Evolutionary conservation across 2,888 invertebrate species (phyloP).

Genomic region (Agonopterix subpropinquella): DNA sequence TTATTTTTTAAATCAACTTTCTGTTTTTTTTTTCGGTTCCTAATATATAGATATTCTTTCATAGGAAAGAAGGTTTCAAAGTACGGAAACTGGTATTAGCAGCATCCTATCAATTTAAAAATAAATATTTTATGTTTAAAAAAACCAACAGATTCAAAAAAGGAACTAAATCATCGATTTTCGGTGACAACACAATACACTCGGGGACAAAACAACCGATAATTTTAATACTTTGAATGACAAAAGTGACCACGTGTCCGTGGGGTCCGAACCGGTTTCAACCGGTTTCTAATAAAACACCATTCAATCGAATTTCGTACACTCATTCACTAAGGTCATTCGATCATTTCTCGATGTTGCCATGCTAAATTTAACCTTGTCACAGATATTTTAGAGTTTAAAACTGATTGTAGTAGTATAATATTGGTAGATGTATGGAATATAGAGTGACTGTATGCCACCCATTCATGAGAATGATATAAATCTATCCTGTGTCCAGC

Average conservation of each 20-base stretch:
- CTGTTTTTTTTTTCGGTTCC: too few species aligned
- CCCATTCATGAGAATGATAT: constrained; percentile 29
- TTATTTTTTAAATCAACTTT: too few species aligned
- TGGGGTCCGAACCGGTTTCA: constrained; percentile 54
- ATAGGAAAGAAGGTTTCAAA: too few species aligned
- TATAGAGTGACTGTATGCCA: constrained; percentile 22
- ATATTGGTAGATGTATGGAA: constrained; percentile 3
- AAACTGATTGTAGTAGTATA: background rate
- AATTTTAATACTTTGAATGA: constrained; percentile 61
- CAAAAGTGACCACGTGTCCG: constrained; percentile 69
- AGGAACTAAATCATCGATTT: constrained; percentile 23
- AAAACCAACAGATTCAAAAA: background rate
- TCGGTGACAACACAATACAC: constrained; percentile 25
- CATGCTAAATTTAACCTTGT: too few species aligned
- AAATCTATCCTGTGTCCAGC: constrained; percentile 48
- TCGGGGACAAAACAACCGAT: constrained; percentile 52
- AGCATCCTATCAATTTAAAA: background rate
- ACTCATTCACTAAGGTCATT: constrained; percentile 23
- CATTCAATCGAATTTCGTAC: constrained; percentile 64
- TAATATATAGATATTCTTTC: too few species aligned
- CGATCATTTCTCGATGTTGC: background rate
- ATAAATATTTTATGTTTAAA: background rate
- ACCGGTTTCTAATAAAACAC: constrained; percentile 65
- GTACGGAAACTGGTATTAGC: too few species aligned
- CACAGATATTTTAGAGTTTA: background rate